Base-by-base conservation (phyloP, 2,797 vertebrate species). In the Tokudaia tokunoshimensis region DNA sequence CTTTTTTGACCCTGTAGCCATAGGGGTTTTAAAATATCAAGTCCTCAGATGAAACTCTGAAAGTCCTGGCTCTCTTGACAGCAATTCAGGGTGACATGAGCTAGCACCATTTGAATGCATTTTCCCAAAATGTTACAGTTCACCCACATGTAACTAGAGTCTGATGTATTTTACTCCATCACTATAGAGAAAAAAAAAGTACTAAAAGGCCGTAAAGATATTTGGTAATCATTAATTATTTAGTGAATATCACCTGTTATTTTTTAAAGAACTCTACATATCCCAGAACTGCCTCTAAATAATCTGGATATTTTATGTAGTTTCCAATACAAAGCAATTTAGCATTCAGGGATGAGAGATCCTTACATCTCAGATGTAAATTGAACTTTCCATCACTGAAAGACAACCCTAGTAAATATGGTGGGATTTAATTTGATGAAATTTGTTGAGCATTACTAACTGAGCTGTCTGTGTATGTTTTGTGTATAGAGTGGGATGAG, bases 1-100 rank as follows among this genome's bases (percentile, higher is more conserved):
- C 92, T 24, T 65, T 75, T 82, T 89, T 96, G 90, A 95, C 74
- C 92, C 63, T 67, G 70, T 75, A 94, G 47, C 72, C 61, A 52
- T 67, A 17, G 24, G n/a, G 2, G 22, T 89, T 57, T 94, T 91
- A n/a, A 92, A 94, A 89, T 91, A 79, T 24, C n/a, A 86, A 47
- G 79, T 79, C 76, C n/a, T 96, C 13, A 78, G 72, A 92, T 63
- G 67, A 24, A 80, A 29, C 63, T 81, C 22, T 24, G 41, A 37
- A 94, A 70, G 3, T 63, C 41, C 3, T 75, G 81, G 1, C 50
- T 95, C 41, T 85, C 57, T 75, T 86, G 79, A 55, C 26, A 93
- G 67, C 14, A 82, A 76, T 92, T 81, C 50, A 96, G 26, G 37
- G 29, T 50, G 89, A 61, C 4, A 31, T 3, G 41, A 61, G 50